phyloP scores from a whole-genome alignment of 2,113 vertebrate species.

The Microtus montanus region DNA sequence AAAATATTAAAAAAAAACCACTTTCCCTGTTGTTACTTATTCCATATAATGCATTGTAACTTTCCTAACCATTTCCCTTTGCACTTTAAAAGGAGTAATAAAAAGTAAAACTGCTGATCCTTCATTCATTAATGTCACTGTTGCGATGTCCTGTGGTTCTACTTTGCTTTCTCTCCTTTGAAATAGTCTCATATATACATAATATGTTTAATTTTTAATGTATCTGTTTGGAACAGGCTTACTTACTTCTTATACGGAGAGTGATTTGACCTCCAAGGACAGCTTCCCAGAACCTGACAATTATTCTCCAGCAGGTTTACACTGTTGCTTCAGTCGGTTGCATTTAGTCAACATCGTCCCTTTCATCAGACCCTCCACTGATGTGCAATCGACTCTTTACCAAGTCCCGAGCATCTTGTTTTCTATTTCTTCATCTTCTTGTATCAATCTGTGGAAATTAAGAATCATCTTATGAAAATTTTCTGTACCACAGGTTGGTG shows the following conservation, averaged over 20 bases:
- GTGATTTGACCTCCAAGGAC: background rate
- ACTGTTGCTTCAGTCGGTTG: background rate
- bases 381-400: background rate
- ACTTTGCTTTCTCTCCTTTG: constrained; percentile 1
- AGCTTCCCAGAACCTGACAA: background rate
- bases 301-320: background rate
- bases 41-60: background rate
- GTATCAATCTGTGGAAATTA: background rate
- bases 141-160: background rate
- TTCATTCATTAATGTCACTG: background rate
- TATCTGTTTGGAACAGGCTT: background rate
- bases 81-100: background rate
- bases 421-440: background rate
- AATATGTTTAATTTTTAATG: constrained; percentile 28
- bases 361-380: background rate
- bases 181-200: background rate
- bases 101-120: background rate
- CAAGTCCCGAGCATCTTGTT: background rate
- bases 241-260: background rate
- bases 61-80: background rate
- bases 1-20: background rate
- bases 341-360: background rate
- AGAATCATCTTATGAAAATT: background rate
- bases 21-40: background rate
- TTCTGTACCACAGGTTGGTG: background rate